Evolutionary conservation across 1,140 invertebrate species (phyloP), one percentile per base, ranked within the genome.

Genomic region (Chironomus striatipennis): DNA sequence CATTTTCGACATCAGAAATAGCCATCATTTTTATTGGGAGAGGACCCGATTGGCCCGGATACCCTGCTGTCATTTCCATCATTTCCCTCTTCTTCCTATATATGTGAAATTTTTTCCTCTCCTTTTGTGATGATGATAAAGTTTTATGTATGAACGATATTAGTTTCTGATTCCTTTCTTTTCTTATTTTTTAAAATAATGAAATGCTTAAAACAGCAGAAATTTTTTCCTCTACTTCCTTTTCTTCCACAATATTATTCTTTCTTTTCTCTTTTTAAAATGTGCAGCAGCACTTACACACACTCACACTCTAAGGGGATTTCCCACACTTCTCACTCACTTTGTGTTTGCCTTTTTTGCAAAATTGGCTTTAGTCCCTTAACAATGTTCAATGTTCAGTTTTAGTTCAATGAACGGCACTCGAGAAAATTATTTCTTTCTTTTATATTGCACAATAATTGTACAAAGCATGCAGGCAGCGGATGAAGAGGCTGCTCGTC

Each of bases 61-160:
- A 70, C n/a, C 65, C 65, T 18, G 65, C n/a, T 70, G 65, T 18
- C 65, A 70, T 18, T 21, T 70, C 65, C 65, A 70, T 70, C 47
- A 57, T 57, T 57, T 12, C 47, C 24, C 24, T 34, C 24, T 34
- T 5, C 24, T 34, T 57, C 47, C 47, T 57, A 57, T 57, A 12
- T 57, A 34, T 57, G 47, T 12, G 47, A n/a, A n/a, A n/a, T n/a
- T n/a, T 57, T 57, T n/a, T n/a, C 12, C 12, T 57, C n/a, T 10
- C 15, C 12, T 57, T 10, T 4, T 57, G 8, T 57, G 5, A 15
- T 57, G 9, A n/a, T 57, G 47, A 57, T 34, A 34, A 57, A 57
- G 47, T 57, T 57, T 57, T 57, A 15, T 57, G 8, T 57, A 12
- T 57, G 4, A 12, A n/a, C 12, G 12, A 57, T n/a, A 57, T 57